phyloP scores from a whole-genome alignment of 1,140 invertebrate species.

The Galendromus occidentalis region DNA sequence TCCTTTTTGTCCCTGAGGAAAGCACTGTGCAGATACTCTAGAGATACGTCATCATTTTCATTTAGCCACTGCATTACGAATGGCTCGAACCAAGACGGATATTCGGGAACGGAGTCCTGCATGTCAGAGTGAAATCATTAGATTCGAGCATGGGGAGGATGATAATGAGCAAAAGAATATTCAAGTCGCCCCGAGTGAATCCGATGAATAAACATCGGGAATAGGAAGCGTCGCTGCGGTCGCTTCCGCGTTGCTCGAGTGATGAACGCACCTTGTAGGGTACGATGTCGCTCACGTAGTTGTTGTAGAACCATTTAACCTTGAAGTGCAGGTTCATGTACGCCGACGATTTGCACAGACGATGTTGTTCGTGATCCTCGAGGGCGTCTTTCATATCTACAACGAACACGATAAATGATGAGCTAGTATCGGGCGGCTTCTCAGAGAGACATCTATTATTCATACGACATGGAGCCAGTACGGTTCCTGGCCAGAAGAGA shows the following conservation, averaged over 20 bases:
- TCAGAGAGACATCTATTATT: too few species aligned
- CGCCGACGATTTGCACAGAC: constrained; percentile 86
- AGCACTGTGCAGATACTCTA: constrained; percentile 95
- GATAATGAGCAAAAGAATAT: too few species aligned
- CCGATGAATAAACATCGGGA: neutral
- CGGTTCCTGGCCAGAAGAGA: too few species aligned
- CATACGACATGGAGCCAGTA: too few species aligned
- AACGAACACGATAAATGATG: too few species aligned
- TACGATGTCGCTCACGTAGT: constrained; percentile 94
- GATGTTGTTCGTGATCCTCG: constrained; percentile 88
- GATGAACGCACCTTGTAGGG: constrained; percentile 47
- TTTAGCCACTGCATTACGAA: constrained; percentile 99
- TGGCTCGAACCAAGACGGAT: constrained; percentile 98
- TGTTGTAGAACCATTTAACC: constrained; percentile 95
- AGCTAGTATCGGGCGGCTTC: too few species aligned
- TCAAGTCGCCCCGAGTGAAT: too few species aligned
- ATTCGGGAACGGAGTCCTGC: constrained; percentile 61
- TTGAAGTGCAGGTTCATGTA: constrained; percentile 99
- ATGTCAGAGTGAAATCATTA: neutral
- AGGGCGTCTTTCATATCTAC: constrained; percentile 94
- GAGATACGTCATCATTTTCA: constrained; percentile 96
- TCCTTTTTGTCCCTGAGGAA: constrained; percentile 97
- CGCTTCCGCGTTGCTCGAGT: too few species aligned
- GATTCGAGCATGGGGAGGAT: too few species aligned
- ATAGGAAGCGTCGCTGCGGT: neutral